A percentile compares a stretch with the other conserved stretches of the same genome.
Evolutionary conservation across 1,140 invertebrate genomes (phyloP).

Genomic region (Penaeus indicus): DNA sequence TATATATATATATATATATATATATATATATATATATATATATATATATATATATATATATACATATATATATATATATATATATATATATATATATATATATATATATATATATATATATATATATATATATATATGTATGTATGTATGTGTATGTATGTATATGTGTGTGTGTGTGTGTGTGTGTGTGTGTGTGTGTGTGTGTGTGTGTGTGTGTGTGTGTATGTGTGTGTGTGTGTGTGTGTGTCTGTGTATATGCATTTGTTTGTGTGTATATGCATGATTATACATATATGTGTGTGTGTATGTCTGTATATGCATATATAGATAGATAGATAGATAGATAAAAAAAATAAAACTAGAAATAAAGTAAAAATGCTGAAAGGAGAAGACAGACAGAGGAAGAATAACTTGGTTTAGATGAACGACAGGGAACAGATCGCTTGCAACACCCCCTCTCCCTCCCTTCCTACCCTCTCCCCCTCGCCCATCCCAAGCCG

Average conservation of each 20-base stretch:
- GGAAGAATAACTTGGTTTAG: no score
- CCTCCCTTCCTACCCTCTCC: no score
- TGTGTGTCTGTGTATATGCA: background rate
- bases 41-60: conserved; percentile 1
- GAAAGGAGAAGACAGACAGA: no score
- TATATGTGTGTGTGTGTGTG: background rate
- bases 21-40: background rate
- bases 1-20: background rate
- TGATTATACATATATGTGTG: background rate
- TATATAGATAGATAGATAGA: background rate
- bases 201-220: background rate
- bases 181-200: background rate
- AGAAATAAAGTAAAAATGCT: no score
- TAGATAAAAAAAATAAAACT: no score
- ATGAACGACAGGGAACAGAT: no score
- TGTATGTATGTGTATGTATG: background rate
- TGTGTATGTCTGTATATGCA: conserved; percentile 1
- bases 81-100: conserved; percentile 26
- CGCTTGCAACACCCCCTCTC: no score
- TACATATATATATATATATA: background rate
- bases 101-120: conserved; percentile 8
- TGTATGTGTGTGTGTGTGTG: background rate
- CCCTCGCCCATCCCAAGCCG: no score
- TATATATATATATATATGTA: conserved; percentile 22
- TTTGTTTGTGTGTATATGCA: background rate